Evolutionary conservation across 2,797 vertebrate species (phyloP), one percentile per base, ranked within the genome.

Genomic region (Fratercula arctica): DNA sequence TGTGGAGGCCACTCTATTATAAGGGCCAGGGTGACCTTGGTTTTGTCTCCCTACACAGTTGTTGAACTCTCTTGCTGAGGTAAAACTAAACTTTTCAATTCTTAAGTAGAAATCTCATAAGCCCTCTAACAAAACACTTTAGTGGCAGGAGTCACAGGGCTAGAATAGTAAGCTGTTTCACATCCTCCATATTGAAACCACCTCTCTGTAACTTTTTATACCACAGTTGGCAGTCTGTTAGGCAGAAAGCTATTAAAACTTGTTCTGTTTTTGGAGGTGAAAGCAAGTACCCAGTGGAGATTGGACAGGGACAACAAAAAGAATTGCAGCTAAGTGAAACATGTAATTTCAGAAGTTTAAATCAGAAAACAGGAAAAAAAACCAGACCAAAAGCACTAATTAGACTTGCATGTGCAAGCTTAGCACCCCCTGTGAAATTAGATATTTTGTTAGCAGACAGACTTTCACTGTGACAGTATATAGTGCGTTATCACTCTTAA

Each of bases 121-220:
- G 5, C 3, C 33, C 54, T 86, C 84, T 66, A 83, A 64, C 19
- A 94, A 81, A 86, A 67, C 31, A 28, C 37, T 80, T 73, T 2
- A 57, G 31, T 46, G 48, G 28, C n/a, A 93, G 70, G 56, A 93
- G 59, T 73, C 69, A 87, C 31, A 66, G 73, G 25, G 45, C 48
- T 63, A 59, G 59, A 77, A 74, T 41, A 85, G 80, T 75, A 87
- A 90, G 43, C 20, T 48, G 35, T 66, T 94, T 90, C 64, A 45
- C 74, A 87, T 89, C 81, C 56, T 94, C 72, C 67, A 73, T 64
- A 73, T 15, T 69, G 70, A 96, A 93, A 76, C 41, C 56, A 69
- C 57, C 54, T 90, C 79, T 91, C 67, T 63, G 23, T 59, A 76
- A 72, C 64, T 94, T 96, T 88, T 85, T 76, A 76, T 84, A 85